Percentiles rank a stretch among this genome's conserved stretches.
These are phyloP conservation scores for Myrmophylax atrothorax DNA, from an alignment of 2,113 vertebrate genomes.

Conservation along the genomic window DNA sequence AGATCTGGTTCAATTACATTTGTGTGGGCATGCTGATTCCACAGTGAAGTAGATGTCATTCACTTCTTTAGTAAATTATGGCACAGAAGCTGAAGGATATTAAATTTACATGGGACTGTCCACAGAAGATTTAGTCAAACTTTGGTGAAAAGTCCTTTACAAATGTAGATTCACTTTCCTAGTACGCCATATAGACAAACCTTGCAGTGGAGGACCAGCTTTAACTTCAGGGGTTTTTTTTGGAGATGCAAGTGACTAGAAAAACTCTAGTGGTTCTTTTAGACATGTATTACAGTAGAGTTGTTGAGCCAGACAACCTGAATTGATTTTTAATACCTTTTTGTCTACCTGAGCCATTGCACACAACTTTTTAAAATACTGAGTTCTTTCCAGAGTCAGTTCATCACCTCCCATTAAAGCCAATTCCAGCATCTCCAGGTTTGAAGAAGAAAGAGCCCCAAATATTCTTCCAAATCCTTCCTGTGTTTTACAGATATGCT, in stretches of 20 bases:
- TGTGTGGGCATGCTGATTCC: not conserved
- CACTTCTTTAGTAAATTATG: not conserved
- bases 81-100: not conserved
- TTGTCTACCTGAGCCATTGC: not conserved
- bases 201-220: not conserved
- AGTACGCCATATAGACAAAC: not conserved
- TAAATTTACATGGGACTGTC: not conserved
- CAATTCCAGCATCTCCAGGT: not conserved
- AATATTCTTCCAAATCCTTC: not conserved
- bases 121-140: not conserved
- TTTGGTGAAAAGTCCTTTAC: not conserved
- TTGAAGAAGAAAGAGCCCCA: not conserved
- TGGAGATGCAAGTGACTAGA: not conserved
- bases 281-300: rapidly evolving
- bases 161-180: not conserved
- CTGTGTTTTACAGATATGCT: not conserved
- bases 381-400: not conserved
- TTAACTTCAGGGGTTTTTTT: not conserved
- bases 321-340: not conserved
- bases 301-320: not conserved
- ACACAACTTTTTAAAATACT: not conserved
- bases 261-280: not conserved
- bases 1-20: not conserved
- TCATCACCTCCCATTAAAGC: not conserved
- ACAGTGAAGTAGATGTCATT: not conserved